These are phyloP conservation scores for Eulacestoma nigropectus DNA, from an alignment of 2,113 vertebrate species.

Conservation along the genomic window DNA sequence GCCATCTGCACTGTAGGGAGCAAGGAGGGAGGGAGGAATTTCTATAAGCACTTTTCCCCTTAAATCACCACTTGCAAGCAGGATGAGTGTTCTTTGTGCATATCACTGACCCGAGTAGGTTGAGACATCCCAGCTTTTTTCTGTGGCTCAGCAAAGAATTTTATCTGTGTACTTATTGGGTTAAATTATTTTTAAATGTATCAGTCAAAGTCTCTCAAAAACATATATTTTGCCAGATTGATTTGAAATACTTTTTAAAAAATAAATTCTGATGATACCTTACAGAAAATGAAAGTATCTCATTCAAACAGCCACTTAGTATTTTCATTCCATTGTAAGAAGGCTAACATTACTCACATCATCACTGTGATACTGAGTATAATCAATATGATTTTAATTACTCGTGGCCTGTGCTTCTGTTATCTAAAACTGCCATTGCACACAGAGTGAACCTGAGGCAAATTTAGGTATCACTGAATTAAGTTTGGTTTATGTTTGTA, in stretches of 20 bases:
- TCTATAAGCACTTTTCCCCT: not conserved
- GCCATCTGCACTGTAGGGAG: not conserved
- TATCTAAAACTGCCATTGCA: not conserved
- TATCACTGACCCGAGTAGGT: not conserved
- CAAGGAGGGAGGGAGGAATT: not conserved
- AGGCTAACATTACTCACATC: not conserved
- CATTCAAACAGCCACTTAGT: not conserved
- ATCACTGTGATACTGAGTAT: not conserved
- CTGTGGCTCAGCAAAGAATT: not conserved
- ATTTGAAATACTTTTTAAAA: not conserved
- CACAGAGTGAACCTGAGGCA: not conserved
- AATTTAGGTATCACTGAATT: not conserved
- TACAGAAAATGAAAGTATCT: not conserved
- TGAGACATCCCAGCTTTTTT: not conserved
- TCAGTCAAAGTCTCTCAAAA: not conserved
- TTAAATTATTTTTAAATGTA: not conserved
- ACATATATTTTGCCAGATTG: accelerated
- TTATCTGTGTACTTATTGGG: not conserved
- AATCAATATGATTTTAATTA: conserved; percentile 44
- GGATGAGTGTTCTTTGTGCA: not conserved
- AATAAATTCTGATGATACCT: not conserved
- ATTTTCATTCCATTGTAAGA: not conserved
- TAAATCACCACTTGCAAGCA: not conserved
- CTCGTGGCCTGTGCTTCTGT: not conserved
- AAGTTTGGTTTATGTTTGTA: not conserved